Evolutionary conservation across 1,140 invertebrate genomes (phyloP).

Genomic region (Hydropsyche tenuis): DNA sequence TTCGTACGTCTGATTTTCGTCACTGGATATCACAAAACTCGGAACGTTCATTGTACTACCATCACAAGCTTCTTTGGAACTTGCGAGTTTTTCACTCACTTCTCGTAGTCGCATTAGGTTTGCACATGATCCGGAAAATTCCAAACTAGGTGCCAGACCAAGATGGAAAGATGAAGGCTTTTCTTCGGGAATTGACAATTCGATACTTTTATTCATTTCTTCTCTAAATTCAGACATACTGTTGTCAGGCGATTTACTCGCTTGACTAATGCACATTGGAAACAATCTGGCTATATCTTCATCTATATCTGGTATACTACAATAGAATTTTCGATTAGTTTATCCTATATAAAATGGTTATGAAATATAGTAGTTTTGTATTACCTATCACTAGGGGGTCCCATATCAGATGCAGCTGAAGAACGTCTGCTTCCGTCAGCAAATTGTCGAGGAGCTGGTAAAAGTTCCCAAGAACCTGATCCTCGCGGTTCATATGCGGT

Average conservation of each 20-base stretch:
- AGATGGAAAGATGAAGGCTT: conserved; percentile 51
- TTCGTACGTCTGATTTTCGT: conserved; percentile 59
- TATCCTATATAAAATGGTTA: too few relatives aligned
- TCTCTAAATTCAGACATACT: conserved; percentile 27
- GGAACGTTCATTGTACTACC: conserved; percentile 61
- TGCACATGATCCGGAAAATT: conserved; percentile 59
- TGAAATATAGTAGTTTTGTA: too few relatives aligned
- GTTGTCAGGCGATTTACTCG: conserved; percentile 43
- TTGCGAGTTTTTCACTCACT: conserved; percentile 15
- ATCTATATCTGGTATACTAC: conserved; percentile 63
- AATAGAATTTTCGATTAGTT: background rate
- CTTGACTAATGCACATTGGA: conserved; percentile 45
- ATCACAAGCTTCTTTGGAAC: conserved; percentile 53
- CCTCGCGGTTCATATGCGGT: conserved; percentile 43
- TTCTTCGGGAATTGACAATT: conserved; percentile 11
- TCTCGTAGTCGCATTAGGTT: conserved; percentile 55
- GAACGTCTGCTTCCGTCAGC: conserved; percentile 74
- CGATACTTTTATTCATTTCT: background rate
- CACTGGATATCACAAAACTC: conserved; percentile 60
- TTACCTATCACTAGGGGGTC: conserved; percentile 51
- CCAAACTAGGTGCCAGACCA: conserved; percentile 55
- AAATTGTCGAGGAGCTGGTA: conserved; percentile 78
- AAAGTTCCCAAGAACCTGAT: conserved; percentile 51
- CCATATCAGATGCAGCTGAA: conserved; percentile 66
- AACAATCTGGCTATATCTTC: conserved; percentile 58